Evolutionary conservation across 2,888 invertebrate genomes (phyloP).

Genomic region (Gastracanthus pulcherrimus): DNA sequence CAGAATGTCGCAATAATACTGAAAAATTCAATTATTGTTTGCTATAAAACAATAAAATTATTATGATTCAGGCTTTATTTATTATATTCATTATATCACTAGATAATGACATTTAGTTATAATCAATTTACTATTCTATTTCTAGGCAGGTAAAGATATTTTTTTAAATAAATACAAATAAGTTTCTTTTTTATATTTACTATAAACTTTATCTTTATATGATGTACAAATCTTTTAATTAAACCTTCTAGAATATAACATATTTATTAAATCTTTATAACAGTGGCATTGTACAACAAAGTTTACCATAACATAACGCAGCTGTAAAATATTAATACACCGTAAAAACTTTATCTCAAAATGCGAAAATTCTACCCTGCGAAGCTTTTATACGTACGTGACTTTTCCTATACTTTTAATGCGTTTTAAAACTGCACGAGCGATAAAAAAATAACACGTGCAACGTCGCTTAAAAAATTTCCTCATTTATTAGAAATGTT

Average conservation of each 20-base stretch:
- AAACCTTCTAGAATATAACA: no score
- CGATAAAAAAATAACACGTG: constrained; percentile 27
- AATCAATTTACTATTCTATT: no score
- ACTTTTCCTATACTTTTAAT: constrained; percentile 14
- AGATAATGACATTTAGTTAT: no score
- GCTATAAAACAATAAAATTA: not conserved
- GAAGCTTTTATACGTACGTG: not conserved
- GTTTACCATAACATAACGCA: not conserved
- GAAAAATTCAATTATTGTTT: not conserved
- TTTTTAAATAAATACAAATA: no score
- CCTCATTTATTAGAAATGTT: constrained; percentile 1
- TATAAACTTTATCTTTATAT: no score
- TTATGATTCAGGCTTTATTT: not conserved
- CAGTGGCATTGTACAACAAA: no score
- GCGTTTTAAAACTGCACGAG: not conserved
- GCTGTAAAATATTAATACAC: not conserved
- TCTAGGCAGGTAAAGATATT: no score
- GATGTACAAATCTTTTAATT: no score
- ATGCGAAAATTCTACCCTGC: not conserved
- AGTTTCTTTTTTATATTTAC: no score
- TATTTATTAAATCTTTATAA: no score
- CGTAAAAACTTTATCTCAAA: constrained; percentile 1
- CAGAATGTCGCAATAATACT: no score
- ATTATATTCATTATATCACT: not conserved
- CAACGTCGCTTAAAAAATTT: not conserved